Conservation (phyloP, 2,113 vertebrate genomes). For the Eclectus roratus region DNA sequence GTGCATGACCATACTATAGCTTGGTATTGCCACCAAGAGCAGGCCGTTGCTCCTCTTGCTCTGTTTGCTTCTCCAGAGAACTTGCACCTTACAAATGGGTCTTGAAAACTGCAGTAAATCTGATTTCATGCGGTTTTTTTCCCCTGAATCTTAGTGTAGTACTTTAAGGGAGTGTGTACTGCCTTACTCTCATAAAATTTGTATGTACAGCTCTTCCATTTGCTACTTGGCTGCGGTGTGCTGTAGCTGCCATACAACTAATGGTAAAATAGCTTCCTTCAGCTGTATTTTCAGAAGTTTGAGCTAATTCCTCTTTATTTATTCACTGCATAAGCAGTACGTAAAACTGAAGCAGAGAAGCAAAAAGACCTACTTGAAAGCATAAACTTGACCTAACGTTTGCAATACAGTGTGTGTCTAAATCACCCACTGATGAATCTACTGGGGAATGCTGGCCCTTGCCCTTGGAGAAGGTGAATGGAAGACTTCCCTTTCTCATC, state of each 20-base stretch:
- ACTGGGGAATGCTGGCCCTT: not conserved
- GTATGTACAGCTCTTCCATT: not conserved
- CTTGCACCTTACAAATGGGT: not conserved
- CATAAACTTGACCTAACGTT: not conserved
- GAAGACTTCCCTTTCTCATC: not conserved
- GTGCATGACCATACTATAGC: not conserved
- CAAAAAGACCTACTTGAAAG: not conserved
- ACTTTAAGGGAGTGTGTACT: not conserved
- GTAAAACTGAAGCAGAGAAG: not conserved
- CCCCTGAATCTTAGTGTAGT: not conserved
- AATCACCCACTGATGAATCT: not conserved
- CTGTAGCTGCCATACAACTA: not conserved
- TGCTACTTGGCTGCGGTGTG: not conserved
- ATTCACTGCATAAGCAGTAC: not conserved
- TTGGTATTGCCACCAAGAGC: not conserved
- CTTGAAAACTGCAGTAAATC: not conserved
- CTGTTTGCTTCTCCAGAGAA: not conserved
- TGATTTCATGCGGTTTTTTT: not conserved
- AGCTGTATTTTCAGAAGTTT: not conserved
- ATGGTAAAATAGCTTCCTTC: not conserved
- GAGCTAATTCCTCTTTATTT: not conserved
- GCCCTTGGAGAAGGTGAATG: not conserved
- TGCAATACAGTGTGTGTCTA: not conserved
- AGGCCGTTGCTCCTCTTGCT: not conserved
- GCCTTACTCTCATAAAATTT: not conserved